Conservation (phyloP, 1,140 invertebrate species). For the Brachionus paranguensis region DNA sequence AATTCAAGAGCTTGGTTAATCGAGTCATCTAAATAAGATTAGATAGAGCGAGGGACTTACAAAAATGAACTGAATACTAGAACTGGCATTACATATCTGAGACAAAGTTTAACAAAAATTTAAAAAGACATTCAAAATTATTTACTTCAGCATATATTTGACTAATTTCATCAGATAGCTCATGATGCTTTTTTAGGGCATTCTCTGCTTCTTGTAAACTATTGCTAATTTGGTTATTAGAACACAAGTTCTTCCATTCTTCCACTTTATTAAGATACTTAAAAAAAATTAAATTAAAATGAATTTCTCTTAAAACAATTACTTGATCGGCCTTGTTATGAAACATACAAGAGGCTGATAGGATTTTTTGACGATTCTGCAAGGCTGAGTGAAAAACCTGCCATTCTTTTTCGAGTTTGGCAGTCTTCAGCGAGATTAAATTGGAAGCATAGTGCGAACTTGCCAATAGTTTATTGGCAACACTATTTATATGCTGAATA, state of each 20-base stretch:
- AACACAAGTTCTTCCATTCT: conserved; percentile 35
- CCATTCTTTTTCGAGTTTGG: conserved; percentile 75
- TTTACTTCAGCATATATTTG: conserved; percentile 39
- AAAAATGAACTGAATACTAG: conserved; percentile 22
- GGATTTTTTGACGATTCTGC: conserved; percentile 84
- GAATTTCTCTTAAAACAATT: background rate
- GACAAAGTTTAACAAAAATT: background rate
- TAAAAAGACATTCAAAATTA: background rate
- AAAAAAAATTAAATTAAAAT: background rate
- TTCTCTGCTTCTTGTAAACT: conserved; percentile 23
- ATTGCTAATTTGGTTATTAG: background rate
- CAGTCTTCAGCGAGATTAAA: conserved; percentile 44
- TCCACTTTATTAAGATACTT: conserved; percentile 39
- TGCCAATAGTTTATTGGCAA: conserved; percentile 62
- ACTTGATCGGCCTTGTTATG: conserved; percentile 92
- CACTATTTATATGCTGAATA: conserved; percentile 66
- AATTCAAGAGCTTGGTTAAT: background rate
- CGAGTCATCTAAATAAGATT: background rate
- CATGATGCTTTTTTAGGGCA: conserved; percentile 33
- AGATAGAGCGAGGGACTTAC: background rate
- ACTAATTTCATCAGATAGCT: conserved; percentile 34
- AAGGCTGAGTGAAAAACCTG: conserved; percentile 87
- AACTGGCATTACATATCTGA: conserved; percentile 26
- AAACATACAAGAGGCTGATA: conserved; percentile 86
- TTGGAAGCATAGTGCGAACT: conserved; percentile 39